Percentiles rank a stretch among this genome's conserved stretches.
These are phyloP conservation scores for Brachionus paranguensis DNA, from an alignment of 1,140 invertebrate species.

Conservation along the genomic window DNA sequence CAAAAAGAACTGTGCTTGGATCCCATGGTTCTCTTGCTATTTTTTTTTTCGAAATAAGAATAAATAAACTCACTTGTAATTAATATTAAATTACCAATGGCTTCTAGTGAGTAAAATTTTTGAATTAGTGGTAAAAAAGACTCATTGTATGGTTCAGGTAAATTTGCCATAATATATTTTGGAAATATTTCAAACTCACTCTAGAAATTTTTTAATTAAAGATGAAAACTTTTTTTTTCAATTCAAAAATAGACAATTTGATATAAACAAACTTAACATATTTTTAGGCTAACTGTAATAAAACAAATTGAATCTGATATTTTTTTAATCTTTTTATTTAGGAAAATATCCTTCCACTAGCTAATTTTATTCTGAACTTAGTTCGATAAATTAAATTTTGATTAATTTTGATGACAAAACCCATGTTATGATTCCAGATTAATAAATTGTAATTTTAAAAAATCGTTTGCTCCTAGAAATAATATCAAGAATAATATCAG, in stretches of 20 bases:
- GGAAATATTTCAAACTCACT: neutral
- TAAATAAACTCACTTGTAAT: neutral
- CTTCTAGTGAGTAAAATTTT: conserved; percentile 29
- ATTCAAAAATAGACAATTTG: neutral
- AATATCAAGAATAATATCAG: too few relatives aligned
- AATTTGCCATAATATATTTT: neutral
- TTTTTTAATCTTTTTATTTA: too few relatives aligned
- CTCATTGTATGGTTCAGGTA: neutral
- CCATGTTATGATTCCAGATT: too few relatives aligned
- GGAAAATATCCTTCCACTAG: too few relatives aligned
- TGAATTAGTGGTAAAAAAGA: conserved; percentile 25
- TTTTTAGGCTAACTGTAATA: neutral
- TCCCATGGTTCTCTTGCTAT: conserved; percentile 25
- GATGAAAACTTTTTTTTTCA: neutral
- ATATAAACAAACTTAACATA: neutral
- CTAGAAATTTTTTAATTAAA: neutral
- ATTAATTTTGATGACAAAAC: too few relatives aligned
- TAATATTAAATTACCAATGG: neutral
- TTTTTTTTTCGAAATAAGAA: neutral
- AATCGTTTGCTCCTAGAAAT: too few relatives aligned
- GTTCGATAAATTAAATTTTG: too few relatives aligned
- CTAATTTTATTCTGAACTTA: too few relatives aligned
- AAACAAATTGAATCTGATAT: too few relatives aligned
- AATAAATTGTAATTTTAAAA: too few relatives aligned
- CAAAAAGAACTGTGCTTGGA: neutral